These are phyloP conservation scores for Atherinosoma microstoma DNA, from an alignment of 2,797 vertebrate species.

Conservation along the genomic window DNA sequence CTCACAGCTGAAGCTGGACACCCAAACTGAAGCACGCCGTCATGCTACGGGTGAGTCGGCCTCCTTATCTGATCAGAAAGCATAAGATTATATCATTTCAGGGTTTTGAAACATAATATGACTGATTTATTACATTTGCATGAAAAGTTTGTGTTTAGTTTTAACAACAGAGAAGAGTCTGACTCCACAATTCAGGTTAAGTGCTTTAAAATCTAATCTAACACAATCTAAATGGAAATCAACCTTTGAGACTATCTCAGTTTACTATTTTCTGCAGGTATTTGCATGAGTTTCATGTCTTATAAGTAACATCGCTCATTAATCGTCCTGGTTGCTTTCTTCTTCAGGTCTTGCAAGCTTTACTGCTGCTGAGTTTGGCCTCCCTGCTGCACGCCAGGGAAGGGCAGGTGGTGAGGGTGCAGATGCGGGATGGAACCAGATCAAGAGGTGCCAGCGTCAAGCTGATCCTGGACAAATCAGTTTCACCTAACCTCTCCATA, in stretches of 20 bases:
- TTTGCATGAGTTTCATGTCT: background rate
- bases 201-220: background rate
- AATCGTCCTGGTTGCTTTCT: background rate
- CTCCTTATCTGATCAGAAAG: background rate
- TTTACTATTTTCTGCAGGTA: background rate
- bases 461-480: conserved; percentile 28
- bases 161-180: background rate
- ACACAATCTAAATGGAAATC: too few species aligned
- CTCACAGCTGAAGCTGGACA: conserved; percentile 2
- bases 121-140: background rate
- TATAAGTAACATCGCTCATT: background rate
- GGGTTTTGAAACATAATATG: background rate
- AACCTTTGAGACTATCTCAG: background rate
- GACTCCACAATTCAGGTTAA: too few species aligned
- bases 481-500: background rate
- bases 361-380: conserved; percentile 61
- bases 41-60: conserved; percentile 67
- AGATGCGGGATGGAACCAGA: background rate
- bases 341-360: conserved; percentile 50
- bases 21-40: background rate
- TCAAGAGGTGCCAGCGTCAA: conserved; percentile 10
- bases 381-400: conserved; percentile 8
- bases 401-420: rapidly evolving
- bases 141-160: background rate
- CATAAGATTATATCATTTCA: background rate